Base-by-base conservation (phyloP, 2,113 vertebrate genomes). In the Cyrtonyx montezumae region DNA sequence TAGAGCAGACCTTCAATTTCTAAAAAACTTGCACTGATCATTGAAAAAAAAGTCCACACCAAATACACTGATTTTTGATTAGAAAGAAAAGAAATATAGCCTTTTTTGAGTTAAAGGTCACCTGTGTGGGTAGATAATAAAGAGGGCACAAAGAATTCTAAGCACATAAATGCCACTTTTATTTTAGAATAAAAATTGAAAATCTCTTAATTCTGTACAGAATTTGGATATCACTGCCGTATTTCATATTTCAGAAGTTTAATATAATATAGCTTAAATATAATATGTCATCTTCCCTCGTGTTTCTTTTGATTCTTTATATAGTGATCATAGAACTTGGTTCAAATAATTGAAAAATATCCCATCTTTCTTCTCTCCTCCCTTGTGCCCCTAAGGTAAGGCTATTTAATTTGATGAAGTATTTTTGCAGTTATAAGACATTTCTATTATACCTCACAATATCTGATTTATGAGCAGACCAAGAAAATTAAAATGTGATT, bases 401-500 rank as follows among this genome's bases (percentile, higher is more conserved):
- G 74, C 21, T 75, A 36, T 62, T 87, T 65, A 86, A 91, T 66
- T 14, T 56, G 14, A 51, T 77, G 30, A 67, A 1, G 32, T 48
- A 20, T 63, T 84, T 26, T 75, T 34, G 6, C 18, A 61, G 17
- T n/a, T 79, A 19, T 49, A 83, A 83, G 11, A 42, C 1, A 34
- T 81, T 84, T 80, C 9, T 45, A 20, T 73, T 68, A 56, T 7
- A n/a, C 4, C 4, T 46, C 40, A 48, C 19, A 56, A 26, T 53
- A 87, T 55, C n/a, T 67, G 11, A 70, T 59, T 56, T 68, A 61
- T 51, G 48, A 81, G 81, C 4, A 71, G 28, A 65, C 13, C 21
- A 79, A 81, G 58, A 87, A 95, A 95, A 75, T 67, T 19, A 43
- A 67, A 82, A 61, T 84, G 6, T 37, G 8, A 30, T 70, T 94